Conservation (phyloP, 2,797 vertebrate genomes). For the Coregonus sp. region DNA sequence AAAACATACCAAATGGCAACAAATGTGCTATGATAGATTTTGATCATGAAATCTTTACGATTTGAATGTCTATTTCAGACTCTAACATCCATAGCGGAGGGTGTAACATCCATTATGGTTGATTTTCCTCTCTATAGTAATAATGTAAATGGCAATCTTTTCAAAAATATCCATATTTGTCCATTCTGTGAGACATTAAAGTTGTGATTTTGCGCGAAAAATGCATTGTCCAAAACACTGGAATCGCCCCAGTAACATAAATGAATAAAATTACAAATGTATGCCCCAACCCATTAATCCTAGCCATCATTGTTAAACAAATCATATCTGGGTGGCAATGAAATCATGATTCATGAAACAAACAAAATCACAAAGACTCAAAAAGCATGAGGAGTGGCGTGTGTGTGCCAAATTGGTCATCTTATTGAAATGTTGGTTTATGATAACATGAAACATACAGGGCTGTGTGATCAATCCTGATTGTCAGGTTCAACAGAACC, state of each 20-base stretch:
- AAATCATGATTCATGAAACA: slow-evolving; percentile 1
- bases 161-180: too few species aligned
- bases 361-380: neutral
- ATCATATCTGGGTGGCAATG: neutral
- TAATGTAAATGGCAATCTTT: too few species aligned
- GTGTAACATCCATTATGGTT: too few species aligned
- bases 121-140: too few species aligned
- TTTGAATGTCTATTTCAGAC: too few species aligned
- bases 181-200: neutral
- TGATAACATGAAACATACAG: slow-evolving; percentile 59
- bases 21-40: too few species aligned
- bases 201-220: too few species aligned
- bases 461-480: slow-evolving; percentile 54
- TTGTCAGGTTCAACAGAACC: slow-evolving; percentile 54
- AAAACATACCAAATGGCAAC: too few species aligned
- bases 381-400: slow-evolving; percentile 41
- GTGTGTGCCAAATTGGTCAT: slow-evolving; percentile 57
- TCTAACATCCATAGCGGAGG: too few species aligned
- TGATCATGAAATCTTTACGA: too few species aligned
- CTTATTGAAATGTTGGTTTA: slow-evolving; percentile 62
- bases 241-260: neutral
- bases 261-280: neutral
- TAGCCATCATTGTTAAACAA: neutral
- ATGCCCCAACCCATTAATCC: neutral
- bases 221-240: too few species aligned